Evolutionary conservation across 2,888 invertebrate genomes (phyloP).

Genomic region (Odontocolon sp.): DNA sequence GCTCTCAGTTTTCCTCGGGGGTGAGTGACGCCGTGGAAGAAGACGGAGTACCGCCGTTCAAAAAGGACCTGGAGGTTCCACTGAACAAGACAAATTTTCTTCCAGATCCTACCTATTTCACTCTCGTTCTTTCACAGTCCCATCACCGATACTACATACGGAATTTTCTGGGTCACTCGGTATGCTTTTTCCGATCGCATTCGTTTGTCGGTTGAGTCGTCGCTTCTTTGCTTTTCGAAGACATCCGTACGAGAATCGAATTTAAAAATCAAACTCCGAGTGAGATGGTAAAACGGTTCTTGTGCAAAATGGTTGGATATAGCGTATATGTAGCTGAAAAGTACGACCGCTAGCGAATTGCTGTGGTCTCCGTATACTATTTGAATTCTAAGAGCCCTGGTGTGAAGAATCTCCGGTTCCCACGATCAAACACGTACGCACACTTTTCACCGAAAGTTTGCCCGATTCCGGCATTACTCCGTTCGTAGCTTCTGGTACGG

Average conservation of each 20-base stretch:
- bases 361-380: no score
- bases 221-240: background rate
- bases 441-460: background rate
- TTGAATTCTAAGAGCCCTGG: no score
- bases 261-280: background rate
- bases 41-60: no score
- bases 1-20: background rate
- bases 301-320: background rate
- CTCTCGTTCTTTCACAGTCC: no score
- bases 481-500: background rate
- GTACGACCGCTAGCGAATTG: background rate
- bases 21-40: no score
- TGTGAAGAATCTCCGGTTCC: background rate
- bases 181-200: no score
- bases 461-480: background rate
- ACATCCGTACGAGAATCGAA: conserved; percentile 1
- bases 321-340: background rate
- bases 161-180: no score
- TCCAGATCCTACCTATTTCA: no score
- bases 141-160: no score
- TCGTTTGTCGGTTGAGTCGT: no score
- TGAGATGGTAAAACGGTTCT: background rate
- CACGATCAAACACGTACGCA: background rate
- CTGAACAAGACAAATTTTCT: no score
- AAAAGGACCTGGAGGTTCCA: no score